These are phyloP conservation scores for Tragelaphus buxtoni DNA, from an alignment of 2,113 vertebrate genomes.

Conservation along the genomic window DNA sequence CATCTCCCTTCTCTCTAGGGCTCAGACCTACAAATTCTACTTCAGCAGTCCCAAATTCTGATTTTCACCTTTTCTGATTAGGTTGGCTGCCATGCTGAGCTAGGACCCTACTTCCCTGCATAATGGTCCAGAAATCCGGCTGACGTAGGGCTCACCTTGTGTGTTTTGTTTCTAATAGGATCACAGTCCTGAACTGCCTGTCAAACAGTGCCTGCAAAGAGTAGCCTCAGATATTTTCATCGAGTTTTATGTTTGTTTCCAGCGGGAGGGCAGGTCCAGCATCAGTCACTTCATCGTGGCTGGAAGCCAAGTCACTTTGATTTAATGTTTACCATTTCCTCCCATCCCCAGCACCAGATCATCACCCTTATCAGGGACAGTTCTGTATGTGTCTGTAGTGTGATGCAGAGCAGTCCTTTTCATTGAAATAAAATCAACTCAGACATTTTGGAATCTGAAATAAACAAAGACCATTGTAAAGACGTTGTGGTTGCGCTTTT, in stretches of 20 bases:
- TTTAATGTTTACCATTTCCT: background rate
- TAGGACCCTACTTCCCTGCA: accelerated
- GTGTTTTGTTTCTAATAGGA: background rate
- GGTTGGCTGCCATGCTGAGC: background rate
- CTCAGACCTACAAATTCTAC: background rate
- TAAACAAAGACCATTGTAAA: background rate
- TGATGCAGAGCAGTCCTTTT: background rate
- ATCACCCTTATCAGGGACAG: background rate
- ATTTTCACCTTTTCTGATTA: background rate
- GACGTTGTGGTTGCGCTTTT: background rate
- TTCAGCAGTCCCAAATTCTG: background rate
- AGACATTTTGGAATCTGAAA: background rate
- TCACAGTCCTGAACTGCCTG: background rate
- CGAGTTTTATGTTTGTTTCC: background rate
- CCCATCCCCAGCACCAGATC: background rate
- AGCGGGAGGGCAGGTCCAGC: background rate
- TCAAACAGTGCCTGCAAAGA: background rate
- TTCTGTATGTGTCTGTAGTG: background rate
- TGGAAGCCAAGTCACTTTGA: background rate
- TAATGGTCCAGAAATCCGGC: background rate
- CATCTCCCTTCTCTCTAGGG: background rate
- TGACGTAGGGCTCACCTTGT: background rate
- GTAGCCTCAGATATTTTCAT: background rate
- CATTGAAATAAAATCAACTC: slow-evolving; percentile 1
- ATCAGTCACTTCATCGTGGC: background rate